Base-by-base conservation (phyloP, 2,797 vertebrate genomes). In the Sandelia bainsii region DNA sequence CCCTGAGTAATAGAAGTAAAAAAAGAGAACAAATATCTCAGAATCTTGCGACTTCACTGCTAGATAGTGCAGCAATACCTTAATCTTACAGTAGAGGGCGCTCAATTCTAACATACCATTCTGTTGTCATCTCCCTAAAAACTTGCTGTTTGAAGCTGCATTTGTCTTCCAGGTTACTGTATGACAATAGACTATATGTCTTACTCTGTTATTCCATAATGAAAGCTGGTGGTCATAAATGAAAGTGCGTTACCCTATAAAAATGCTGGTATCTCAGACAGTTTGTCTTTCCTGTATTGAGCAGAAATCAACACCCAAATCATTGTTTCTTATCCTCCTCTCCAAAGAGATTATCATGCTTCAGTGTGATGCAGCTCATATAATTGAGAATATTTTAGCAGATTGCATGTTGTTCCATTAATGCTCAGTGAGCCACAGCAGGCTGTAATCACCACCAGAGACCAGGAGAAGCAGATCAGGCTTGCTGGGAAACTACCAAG, bases 41-140 rank as follows among this genome's bases (percentile, higher is more conserved):
- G 3, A 13, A 40, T 40, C 39, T 40, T 11, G 39, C 39, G 13
- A 13, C 39, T 40, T 40, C 13, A 14, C 13, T 13, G 2, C 39
- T 40, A 13, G 1, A 37, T 51, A 27, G 40, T 2, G 8, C 7
- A 5, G 20, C 59, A 67, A 22, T 82, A 60, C 42, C 53, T 39
- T 27, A 22, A 57, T 42, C 1, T 9, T 14, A 69, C 93, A 87
- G 70, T 72, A 93, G 93, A 88, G 81, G 92, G 88, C 48, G 46
- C 73, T 78, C 67, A 51, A 72, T 58, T 77, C 51, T 68, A 60
- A 82, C 32, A 17, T 77, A 70, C 59, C 20, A 42, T 19, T 58
- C 12, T 27, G 37, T 10, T 52, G 44, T 40, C 3, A 8, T 17
- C 6, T 50, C 14, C 51, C 37, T 14, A 2, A 16, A 27, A 60